phyloP scores from a whole-genome alignment of 2,888 invertebrate species.

The Mimas tiliae region DNA sequence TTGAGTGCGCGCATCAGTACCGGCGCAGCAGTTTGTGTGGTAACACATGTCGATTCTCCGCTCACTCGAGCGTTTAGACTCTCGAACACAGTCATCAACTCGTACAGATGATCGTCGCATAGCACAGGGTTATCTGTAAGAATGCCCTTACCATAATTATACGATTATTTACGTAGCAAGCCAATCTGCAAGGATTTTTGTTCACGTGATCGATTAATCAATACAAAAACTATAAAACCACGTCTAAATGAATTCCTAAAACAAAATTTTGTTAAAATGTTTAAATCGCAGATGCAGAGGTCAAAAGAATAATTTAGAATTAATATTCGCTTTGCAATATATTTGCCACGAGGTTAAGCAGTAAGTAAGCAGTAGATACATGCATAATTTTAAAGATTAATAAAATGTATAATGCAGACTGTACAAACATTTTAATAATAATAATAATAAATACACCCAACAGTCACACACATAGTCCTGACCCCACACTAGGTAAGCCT shows the following conservation, averaged over 20 bases:
- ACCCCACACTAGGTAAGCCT: too few species aligned
- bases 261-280: neutral
- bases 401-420: slow-evolving; percentile 4
- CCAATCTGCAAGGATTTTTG: neutral
- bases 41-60: slow-evolving; percentile 86
- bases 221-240: neutral
- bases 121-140: slow-evolving; percentile 92
- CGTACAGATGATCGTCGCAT: slow-evolving; percentile 89
- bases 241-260: neutral
- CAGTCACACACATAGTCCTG: too few species aligned
- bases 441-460: too few species aligned
- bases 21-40: slow-evolving; percentile 61
- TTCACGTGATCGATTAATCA: neutral
- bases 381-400: slow-evolving; percentile 2
- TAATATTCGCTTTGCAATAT: slow-evolving; percentile 38
- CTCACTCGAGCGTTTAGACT: slow-evolving; percentile 89
- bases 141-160: slow-evolving; percentile 26
- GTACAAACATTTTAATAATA: too few species aligned
- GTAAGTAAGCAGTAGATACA: neutral
- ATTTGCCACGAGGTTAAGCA: slow-evolving; percentile 10
- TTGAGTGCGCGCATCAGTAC: slow-evolving; percentile 68
- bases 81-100: slow-evolving; percentile 88
- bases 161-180: neutral
- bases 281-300: slow-evolving; percentile 27
- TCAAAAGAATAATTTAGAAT: slow-evolving; percentile 8